Percentiles rank a stretch among this genome's conserved stretches.
phyloP scores from a whole-genome alignment of 2,888 invertebrate species.

The Calameuta filiformis region DNA sequence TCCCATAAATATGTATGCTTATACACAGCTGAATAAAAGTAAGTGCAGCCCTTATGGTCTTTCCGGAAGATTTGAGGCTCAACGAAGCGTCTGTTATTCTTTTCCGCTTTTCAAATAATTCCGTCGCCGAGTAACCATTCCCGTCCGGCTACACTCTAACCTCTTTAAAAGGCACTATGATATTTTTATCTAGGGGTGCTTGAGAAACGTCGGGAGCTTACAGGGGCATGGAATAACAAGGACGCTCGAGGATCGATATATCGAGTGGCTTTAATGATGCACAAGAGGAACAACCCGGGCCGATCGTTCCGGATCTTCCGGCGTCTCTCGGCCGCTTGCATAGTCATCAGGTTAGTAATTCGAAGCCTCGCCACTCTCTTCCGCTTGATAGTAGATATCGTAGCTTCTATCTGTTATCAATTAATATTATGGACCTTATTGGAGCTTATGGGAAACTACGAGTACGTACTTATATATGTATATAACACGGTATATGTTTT shows the following conservation, averaged over 20 bases:
- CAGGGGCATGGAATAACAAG: slow-evolving; percentile 26
- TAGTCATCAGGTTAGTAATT: neutral
- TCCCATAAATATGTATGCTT: neutral
- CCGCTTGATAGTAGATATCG: neutral
- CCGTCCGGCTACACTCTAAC: neutral
- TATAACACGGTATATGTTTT: too few species aligned
- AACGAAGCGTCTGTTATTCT: neutral
- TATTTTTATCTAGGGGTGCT: slow-evolving; percentile 10
- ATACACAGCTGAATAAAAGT: neutral
- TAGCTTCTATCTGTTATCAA: neutral
- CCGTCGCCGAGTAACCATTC: neutral
- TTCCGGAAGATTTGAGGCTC: neutral
- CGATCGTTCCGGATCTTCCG: neutral
- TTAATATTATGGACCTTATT: neutral
- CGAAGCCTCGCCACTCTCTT: neutral
- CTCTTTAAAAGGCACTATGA: neutral
- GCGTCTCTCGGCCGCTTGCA: neutral
- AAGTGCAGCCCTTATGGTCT: neutral
- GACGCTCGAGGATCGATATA: slow-evolving; percentile 30
- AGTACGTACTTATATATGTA: neutral
- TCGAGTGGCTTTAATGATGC: slow-evolving; percentile 18
- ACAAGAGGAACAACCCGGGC: slow-evolving; percentile 1
- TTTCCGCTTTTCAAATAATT: neutral
- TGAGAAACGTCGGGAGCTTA: slow-evolving; percentile 18
- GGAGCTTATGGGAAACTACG: neutral